These are phyloP conservation scores for Maccullochella peelii DNA, from an alignment of 2,113 vertebrate genomes.

Conservation along the genomic window DNA sequence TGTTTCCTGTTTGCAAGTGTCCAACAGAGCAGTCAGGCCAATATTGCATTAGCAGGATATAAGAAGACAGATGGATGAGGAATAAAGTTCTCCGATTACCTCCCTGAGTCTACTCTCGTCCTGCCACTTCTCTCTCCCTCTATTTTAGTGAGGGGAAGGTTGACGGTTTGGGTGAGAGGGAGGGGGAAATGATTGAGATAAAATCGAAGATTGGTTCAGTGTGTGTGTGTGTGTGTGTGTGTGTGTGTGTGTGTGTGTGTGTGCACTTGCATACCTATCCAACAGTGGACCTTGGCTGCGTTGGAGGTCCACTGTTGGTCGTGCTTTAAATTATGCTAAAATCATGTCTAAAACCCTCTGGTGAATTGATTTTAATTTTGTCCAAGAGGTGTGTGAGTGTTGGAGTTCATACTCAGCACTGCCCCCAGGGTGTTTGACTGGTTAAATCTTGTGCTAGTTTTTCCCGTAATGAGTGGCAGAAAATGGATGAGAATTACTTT, in stretches of 20 bases:
- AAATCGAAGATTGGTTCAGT: constrained; percentile 61
- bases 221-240: constrained; percentile 2
- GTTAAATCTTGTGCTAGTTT: too few species aligned
- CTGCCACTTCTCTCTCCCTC: constrained; percentile 40
- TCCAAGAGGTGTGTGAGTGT: neutral
- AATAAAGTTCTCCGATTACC: constrained; percentile 56
- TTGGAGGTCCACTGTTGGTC: neutral
- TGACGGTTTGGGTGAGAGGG: constrained; percentile 31
- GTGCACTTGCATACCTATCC: neutral
- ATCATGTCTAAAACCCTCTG: neutral
- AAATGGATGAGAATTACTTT: too few species aligned
- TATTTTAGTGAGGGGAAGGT: constrained; percentile 48
- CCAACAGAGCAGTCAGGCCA: constrained; percentile 27
- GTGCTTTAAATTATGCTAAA: neutral
- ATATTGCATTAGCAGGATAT: constrained; percentile 8
- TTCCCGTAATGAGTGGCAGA: too few species aligned
- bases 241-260: constrained; percentile 10
- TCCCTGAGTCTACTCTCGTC: constrained; percentile 45
- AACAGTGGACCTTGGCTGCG: neutral
- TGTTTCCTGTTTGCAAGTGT: constrained; percentile 39
- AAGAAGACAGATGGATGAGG: constrained; percentile 51
- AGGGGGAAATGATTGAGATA: constrained; percentile 57
- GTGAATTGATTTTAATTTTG: neutral
- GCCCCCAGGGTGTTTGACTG: neutral
- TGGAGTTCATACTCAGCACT: neutral